Evolutionary conservation across 2,797 vertebrate species (phyloP).

Genomic region (Sebastiscus albofasciatus): DNA sequence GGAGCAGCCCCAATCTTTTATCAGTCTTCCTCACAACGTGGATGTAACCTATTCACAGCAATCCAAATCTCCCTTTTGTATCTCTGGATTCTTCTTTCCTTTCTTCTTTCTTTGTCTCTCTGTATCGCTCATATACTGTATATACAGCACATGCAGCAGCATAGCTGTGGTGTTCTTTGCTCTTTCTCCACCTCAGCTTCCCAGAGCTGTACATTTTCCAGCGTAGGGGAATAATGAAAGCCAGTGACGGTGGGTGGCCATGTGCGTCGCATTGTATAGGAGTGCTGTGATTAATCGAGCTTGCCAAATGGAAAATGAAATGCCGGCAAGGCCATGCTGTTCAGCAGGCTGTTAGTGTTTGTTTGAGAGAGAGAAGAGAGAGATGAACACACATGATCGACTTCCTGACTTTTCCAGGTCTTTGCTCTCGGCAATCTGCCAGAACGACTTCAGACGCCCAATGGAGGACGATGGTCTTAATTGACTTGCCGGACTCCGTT

Average conservation of each 20-base stretch:
- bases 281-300: constrained; percentile 82
- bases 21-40: constrained; percentile 57
- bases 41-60: constrained; percentile 51
- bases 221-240: constrained; percentile 64
- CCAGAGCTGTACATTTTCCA: constrained; percentile 49
- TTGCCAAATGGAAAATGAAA: constrained; percentile 82
- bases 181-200: constrained; percentile 29
- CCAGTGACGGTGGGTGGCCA: constrained; percentile 64
- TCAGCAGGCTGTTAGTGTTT: constrained; percentile 66
- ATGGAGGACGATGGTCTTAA: constrained; percentile 60
- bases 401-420: constrained; percentile 68
- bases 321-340: constrained; percentile 67
- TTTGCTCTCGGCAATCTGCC: constrained; percentile 50
- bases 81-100: constrained; percentile 9
- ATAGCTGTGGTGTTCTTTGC: neutral
- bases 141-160: neutral
- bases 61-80: constrained; percentile 51
- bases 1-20: constrained; percentile 72
- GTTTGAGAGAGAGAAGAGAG: constrained; percentile 43
- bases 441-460: constrained; percentile 47
- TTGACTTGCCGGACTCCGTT: constrained; percentile 64
- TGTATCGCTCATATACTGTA: constrained; percentile 12
- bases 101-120: constrained; percentile 5
- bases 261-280: constrained; percentile 69
- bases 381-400: constrained; percentile 68